Evolutionary conservation across 2,113 vertebrate species (phyloP), one percentile per base, ranked within the genome.

Genomic region (Pavo muticus): DNA sequence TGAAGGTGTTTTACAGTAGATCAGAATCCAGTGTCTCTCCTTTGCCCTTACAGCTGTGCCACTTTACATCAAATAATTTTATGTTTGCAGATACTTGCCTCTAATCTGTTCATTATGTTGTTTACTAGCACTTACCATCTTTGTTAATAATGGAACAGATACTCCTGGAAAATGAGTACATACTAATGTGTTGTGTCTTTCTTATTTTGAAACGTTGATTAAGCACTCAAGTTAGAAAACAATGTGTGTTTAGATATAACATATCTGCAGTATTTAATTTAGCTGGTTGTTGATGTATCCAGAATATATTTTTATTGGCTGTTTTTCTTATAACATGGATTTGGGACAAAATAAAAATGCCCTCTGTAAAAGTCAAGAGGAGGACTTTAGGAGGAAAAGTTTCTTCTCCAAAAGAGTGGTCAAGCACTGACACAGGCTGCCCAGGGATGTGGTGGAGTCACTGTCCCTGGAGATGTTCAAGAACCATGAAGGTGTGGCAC

Each of bases 21-120:
- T 61, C 42, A 30, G 39, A 56, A 20, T 56, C 17, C 17, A 20
- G 73, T 5, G 74, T 25, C 44, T 74, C 18, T 57, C 3, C 42
- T 30, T n/a, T 56, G 32, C 44, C 32, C 14, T 50, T 47, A 21
- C 12, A 29, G 21, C 13, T 59, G n/a, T 81, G 37, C 48, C 15
- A 3, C 50, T 44, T 59, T 3, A 14, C 9, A 23, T 14, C 1
- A 4, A 32, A 29, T 39, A 50, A 40, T 48, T 70, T 56, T 30
- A 0, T 44, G 17, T 42, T 72, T 44, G 11, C 45, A n/a, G 11
- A 35, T n/a, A 29, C 8, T 47, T 67, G 2, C 5, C 16, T n/a
- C 30, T 65, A 5, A 50, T 37, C 25, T 47, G 35, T 27, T 8
- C 4, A 35, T 24, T 35, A 29, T 32, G 11, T 10, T 59, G 35